Base-by-base conservation (phyloP, 2,797 vertebrate species). In the Spinus olivaceus region DNA sequence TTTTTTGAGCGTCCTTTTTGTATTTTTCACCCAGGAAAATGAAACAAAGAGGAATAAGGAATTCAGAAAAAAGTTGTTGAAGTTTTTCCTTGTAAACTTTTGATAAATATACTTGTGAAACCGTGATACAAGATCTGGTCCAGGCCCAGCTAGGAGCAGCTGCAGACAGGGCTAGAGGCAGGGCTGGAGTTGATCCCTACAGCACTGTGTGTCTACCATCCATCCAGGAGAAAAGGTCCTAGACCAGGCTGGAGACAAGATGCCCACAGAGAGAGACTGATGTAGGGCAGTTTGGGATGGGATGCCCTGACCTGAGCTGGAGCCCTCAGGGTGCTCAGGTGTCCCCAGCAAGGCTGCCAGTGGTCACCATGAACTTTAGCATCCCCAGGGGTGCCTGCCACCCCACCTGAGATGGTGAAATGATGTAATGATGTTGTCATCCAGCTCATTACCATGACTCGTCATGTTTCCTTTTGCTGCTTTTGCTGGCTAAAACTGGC, bases 91-190 rank as follows among this genome's bases (percentile, higher is more conserved):
- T 49, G 3, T 53, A 77, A 88, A 50, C 4, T 61, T 67, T 14
- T 20, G 13, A 61, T 37, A 57, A 64, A 74, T 12, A 32, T 4
- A 33, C 24, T 42, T 49, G 21, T 64, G 57, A 42, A 96, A 41
- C 10, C 14, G 16, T 37, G 16, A 71, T 61, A 46, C 1, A 20
- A 32, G 14, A 22, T 8, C 49, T 2, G 0, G 19, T 22, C 2
- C 0, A 28, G 27, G 5, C 70, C 35, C 28, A 51, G 3, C 10
- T 5, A 15, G 16, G 10, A 74, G 49, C 33, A 60, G 20, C 37
- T 81, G 25, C 12, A 67, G 25, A 67, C 0, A 3, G 8, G 12
- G 18, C 16, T 65, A 46, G 30, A 76, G 35, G 16, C 25, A 60
- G 20, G 46, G 54, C 19, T 59, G 51, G 35, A 50, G 25, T 1